Percentiles rank a stretch among this genome's conserved stretches.
Evolutionary conservation across 2,888 invertebrate genomes (phyloP).

Genomic region (Resseliella maxima): DNA sequence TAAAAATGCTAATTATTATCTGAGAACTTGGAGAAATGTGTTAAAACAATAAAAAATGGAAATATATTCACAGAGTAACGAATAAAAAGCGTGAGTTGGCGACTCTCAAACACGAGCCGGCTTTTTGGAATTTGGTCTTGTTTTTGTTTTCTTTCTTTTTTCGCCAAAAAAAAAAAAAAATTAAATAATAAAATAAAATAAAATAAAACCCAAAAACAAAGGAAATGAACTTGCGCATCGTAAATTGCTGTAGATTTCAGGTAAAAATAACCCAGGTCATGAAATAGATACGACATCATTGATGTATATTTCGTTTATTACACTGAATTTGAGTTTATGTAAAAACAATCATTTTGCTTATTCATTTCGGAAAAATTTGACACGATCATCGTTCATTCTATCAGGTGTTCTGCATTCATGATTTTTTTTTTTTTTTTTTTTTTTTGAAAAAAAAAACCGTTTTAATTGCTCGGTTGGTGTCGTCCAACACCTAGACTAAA

Average conservation of each 20-base stretch:
- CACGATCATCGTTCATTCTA: background rate
- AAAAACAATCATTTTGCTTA: constrained; percentile 4
- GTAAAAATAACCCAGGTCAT: background rate
- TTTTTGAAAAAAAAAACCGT: too few relatives aligned
- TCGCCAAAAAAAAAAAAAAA: background rate
- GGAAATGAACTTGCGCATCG: background rate
- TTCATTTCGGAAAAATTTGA: background rate
- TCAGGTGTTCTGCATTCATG: background rate
- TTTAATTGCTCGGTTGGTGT: constrained; percentile 32
- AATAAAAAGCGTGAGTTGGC: constrained; percentile 17
- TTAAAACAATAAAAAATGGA: constrained; percentile 24
- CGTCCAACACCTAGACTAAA: background rate
- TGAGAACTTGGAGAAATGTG: constrained; percentile 32
- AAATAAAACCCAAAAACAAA: background rate
- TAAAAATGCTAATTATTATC: constrained; percentile 40
- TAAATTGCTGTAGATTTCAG: background rate
- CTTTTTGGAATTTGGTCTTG: background rate
- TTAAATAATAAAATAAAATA: background rate
- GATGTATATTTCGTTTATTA: background rate
- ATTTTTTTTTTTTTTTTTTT: background rate
- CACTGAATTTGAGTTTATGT: background rate
- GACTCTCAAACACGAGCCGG: background rate
- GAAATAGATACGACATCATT: background rate
- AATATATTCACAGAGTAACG: constrained; percentile 1
- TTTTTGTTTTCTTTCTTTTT: background rate